Conservation (phyloP, 2,113 vertebrate species). For the Indicator maculatus region DNA sequence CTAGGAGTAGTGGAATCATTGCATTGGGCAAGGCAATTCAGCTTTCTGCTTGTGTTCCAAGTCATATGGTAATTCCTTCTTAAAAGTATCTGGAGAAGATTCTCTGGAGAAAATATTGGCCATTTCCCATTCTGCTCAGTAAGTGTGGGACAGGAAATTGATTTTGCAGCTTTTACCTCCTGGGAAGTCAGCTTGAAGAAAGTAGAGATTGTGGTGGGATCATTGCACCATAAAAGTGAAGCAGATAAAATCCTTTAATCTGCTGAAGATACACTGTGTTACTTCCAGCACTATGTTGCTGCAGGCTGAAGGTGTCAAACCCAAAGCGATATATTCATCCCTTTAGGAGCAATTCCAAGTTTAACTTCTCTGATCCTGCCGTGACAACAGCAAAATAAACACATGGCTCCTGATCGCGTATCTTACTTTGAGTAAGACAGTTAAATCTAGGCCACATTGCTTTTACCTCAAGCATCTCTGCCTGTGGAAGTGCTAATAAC, state of each 20-base stretch:
- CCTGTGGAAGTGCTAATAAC: neutral
- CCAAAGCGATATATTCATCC: neutral
- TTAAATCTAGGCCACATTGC: neutral
- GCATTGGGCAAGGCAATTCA: neutral
- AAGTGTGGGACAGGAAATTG: conserved; percentile 14
- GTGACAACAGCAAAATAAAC: neutral
- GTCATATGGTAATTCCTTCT: neutral
- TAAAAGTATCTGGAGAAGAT: neutral
- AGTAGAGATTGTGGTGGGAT: neutral
- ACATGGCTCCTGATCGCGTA: neutral
- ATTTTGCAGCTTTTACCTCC: neutral
- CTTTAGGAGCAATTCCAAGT: neutral
- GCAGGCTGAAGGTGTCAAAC: neutral
- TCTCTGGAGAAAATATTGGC: neutral
- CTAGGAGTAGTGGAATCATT: neutral
- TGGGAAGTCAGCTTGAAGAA: neutral
- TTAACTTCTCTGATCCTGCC: neutral
- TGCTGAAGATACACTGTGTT: neutral
- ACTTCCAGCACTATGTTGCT: neutral
- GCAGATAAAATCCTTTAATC: neutral
- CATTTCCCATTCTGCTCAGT: neutral
- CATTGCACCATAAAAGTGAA: neutral
- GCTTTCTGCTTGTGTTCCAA: neutral
- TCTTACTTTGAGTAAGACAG: neutral
- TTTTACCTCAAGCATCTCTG: neutral